These are phyloP conservation scores for Homarus americanus DNA, from an alignment of 1,140 invertebrate species.

Conservation along the genomic window DNA sequence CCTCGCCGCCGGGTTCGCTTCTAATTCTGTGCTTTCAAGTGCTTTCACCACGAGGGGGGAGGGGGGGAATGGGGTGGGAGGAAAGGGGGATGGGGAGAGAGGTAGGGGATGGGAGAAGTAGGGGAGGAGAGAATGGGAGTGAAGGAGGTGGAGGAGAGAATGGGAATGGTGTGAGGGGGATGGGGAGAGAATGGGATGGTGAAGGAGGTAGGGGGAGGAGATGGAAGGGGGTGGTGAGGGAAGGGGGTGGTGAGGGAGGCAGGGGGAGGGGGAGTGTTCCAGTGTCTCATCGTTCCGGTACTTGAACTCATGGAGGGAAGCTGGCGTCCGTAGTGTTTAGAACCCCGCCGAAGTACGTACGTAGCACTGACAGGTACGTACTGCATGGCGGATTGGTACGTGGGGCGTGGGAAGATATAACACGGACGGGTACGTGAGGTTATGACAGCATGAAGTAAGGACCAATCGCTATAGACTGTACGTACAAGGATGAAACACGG, in stretches of 20 bases:
- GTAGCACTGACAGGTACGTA: no score
- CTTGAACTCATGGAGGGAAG: neutral
- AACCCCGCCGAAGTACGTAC: no score
- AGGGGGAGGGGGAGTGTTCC: neutral
- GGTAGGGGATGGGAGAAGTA: neutral
- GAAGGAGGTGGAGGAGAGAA: neutral
- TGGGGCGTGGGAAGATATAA: neutral
- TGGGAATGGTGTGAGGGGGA: no score
- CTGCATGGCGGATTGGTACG: neutral
- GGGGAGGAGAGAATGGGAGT: neutral
- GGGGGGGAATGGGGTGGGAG: no score
- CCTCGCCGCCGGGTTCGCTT: constrained; percentile 4
- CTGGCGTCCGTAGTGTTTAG: no score
- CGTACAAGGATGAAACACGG: no score
- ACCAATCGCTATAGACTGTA: no score
- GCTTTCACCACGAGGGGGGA: constrained; percentile 1
- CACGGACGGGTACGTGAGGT: neutral
- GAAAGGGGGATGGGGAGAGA: neutral
- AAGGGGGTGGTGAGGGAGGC: neutral
- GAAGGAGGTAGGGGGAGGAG: neutral
- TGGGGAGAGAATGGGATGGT: neutral
- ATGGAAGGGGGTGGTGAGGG: neutral
- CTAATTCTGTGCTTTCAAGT: constrained; percentile 40
- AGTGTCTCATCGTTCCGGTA: neutral
- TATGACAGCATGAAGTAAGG: no score